phyloP scores from a whole-genome alignment of 92 coral and sea anemone species.

The Epizoanthus illoricatus region DNA sequence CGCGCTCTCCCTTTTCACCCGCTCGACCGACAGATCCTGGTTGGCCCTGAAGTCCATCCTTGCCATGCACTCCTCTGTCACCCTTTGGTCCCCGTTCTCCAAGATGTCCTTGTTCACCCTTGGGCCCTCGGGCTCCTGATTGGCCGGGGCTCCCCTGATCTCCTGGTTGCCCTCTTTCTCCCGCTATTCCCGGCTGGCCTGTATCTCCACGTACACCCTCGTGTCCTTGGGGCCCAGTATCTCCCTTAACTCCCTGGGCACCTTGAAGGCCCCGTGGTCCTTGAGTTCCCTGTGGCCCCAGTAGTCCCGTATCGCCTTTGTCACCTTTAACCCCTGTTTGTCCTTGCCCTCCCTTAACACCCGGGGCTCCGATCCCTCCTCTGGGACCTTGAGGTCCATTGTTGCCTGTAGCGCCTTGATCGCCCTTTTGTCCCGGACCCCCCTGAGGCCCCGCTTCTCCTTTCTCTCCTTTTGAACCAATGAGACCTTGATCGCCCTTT shows the following conservation, averaged over 20 bases:
- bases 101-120: slow-evolving; percentile 13
- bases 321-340: background rate
- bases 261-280: too few relatives aligned
- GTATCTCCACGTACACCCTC: background rate
- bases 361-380: background rate
- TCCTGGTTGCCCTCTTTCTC: background rate
- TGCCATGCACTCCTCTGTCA: slow-evolving; percentile 25
- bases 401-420: background rate
- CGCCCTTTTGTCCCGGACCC: background rate
- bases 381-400: background rate
- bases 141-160: background rate
- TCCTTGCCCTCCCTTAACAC: slow-evolving; percentile 2
- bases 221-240: background rate
- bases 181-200: slow-evolving; percentile 4
- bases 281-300: background rate
- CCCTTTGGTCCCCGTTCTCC: slow-evolving; percentile 32
- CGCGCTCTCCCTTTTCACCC: slow-evolving; percentile 13
- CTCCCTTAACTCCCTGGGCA: slow-evolving; percentile 4
- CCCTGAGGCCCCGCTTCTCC: background rate
- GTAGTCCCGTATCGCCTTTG: background rate
- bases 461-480: background rate
- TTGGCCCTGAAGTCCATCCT: background rate
- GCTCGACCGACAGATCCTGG: background rate
- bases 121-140: background rate
- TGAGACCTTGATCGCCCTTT: background rate